A percentile compares a stretch with the other conserved stretches of the same genome.
These are phyloP conservation scores for Istiophorus platypterus DNA, from an alignment of 2,113 vertebrate genomes.

Conservation along the genomic window DNA sequence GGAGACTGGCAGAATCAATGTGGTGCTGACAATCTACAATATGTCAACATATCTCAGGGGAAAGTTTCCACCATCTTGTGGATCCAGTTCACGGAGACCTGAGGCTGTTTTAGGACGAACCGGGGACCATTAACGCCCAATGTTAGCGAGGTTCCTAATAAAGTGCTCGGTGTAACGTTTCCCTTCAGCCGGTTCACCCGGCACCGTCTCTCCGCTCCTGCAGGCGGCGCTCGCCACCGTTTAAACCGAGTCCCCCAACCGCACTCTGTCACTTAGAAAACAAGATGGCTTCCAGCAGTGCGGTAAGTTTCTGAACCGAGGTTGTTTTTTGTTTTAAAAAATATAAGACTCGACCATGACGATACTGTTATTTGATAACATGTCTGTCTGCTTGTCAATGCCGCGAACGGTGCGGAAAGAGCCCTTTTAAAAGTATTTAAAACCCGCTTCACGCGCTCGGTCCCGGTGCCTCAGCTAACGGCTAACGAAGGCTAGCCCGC, in stretches of 20 bases:
- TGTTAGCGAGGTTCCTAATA: background rate
- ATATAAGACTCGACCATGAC: accelerated
- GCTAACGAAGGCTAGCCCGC: background rate
- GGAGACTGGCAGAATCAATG: too few species aligned
- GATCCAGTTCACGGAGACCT: too few species aligned
- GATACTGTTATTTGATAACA: accelerated
- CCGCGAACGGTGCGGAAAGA: accelerated
- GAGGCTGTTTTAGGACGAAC: too few species aligned
- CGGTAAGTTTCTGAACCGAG: slow-evolving; percentile 60
- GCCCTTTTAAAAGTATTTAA: background rate
- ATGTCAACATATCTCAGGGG: too few species aligned
- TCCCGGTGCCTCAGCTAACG: background rate
- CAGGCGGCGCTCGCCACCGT: slow-evolving; percentile 1
- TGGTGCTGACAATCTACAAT: too few species aligned
- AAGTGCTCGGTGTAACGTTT: background rate
- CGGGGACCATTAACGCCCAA: too few species aligned
- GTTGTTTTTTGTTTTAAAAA: background rate
- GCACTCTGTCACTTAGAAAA: slow-evolving; percentile 7
- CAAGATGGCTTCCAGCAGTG: slow-evolving; percentile 82
- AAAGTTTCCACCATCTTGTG: too few species aligned
- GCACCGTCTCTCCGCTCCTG: slow-evolving; percentile 1
- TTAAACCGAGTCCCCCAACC: background rate
- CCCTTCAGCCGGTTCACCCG: background rate
- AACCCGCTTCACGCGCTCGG: background rate
- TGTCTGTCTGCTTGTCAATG: accelerated